Base-by-base conservation (phyloP, 2,113 vertebrate genomes). In the Myanophis thanlyinensis region DNA sequence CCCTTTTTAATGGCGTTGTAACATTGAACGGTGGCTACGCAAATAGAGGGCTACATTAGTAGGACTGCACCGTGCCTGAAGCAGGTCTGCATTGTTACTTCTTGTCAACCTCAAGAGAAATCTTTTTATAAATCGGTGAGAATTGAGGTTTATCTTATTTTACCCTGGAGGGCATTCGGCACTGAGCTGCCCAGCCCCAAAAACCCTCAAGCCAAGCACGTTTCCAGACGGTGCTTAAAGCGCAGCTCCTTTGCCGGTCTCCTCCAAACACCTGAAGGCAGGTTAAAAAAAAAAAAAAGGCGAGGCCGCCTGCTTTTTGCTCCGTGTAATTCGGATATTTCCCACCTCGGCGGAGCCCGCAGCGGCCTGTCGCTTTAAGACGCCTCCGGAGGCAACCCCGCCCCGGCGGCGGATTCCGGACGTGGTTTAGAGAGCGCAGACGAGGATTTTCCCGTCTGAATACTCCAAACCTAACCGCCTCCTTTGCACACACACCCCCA, bases 301-400 rank as follows among this genome's bases (percentile, higher is more conserved):
- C 27, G 23, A 44, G n/a, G 6, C 47, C 1, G 27, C 49, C 20
- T 49, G 56, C 35, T 5, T 48, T 54, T 23, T 23, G 88, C 53
- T 18, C 40, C 15, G 23, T 44, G 5, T 67, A 47, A 53, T 80
- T 20, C 47, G 40, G 12, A 20, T 40, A 20, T 6, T 53, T 27
- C 48, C 11, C 4, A 44, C 9, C 48, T 22, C 18, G 20, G 13
- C 22, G 3, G n/a, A 18, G 89, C 62, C 40, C 56, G 35, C 40
- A 25, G 22, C 22, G 13, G 91, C 7, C 91, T 94, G 96, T 27
- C 93, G 54, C 96, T 96, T 97, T 86, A 97, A 97, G 97, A 0
- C 0, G 5, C 3, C 59, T 40, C 51, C 88, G 49, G 94, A 73
- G 56, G 30, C 59, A 18, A 11, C 54, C 40, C 59, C 46, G 2